Evolutionary conservation across 2,888 invertebrate genomes (phyloP), one percentile per base, ranked within the genome.

Genomic region (Sinelater perroti): DNA sequence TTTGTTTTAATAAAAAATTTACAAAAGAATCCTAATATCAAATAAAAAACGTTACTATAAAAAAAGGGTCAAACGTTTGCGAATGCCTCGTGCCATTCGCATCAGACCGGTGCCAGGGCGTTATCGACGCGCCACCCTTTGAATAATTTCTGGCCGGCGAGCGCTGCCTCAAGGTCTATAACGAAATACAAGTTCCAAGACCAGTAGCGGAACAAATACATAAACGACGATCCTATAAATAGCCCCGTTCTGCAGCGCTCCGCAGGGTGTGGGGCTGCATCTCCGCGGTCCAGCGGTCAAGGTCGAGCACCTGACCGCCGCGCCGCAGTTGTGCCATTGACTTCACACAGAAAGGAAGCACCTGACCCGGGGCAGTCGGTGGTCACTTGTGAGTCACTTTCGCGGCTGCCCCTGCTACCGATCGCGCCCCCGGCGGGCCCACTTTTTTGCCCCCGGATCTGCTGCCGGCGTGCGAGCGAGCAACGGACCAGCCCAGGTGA

Each of bases 271-370:
- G 55, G 59, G 65, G 50, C 67, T 66, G 68, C 66, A 67, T 67
- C 65, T 61, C 66, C 62, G 64, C 61, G 68, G 67, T 68, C 68
- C 69, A 58, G 63, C 72, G 74, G 74, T 74, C 74, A 74, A 74
- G 74, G 74, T 67, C 74, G 73, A 72, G 68, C 72, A 72, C 72
- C 62, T 60, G 70, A 67, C 64, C 65, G 61, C 50, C 58, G 52
- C 49, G 59, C 59, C 56, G 60, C 67, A 70, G 71, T 70, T 72
- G 73, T 75, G 75, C 75, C 76, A 75, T 74, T 76, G 76, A 76
- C 75, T 74, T 69, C 72, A 70, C 66, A 67, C 61, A 52, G 56
- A 61, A 60, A 61, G 62, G 66, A 65, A 67, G 66, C 59, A 61
- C 47, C 52, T 52, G 38, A 52, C 52, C 42, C 45, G 44, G 31